These are phyloP conservation scores for Propithecus coquereli DNA, from an alignment of 2,113 vertebrate genomes.

Conservation along the genomic window DNA sequence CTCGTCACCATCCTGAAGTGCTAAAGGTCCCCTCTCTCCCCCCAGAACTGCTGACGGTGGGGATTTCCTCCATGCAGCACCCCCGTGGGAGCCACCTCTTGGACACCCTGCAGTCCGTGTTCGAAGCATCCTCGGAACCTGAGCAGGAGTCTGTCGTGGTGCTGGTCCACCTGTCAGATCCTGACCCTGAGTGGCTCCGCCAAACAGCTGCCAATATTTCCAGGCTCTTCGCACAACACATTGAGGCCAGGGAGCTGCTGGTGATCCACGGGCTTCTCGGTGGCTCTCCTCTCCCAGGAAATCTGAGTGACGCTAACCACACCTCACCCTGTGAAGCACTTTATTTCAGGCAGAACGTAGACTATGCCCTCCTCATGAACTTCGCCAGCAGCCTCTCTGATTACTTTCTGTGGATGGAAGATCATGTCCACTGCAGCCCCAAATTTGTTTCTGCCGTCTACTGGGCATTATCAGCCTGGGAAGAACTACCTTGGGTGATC, in stretches of 20 bases:
- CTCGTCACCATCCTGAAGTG: neutral
- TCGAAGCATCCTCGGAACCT: slow-evolving; percentile 81
- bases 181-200: slow-evolving; percentile 79
- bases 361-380: slow-evolving; percentile 87
- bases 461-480: slow-evolving; percentile 68
- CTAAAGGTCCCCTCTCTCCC: neutral
- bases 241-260: slow-evolving; percentile 83
- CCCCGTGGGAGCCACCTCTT: slow-evolving; percentile 81
- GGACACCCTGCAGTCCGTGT: slow-evolving; percentile 86
- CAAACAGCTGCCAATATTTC: slow-evolving; percentile 62
- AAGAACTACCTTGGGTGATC: slow-evolving; percentile 84
- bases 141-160: slow-evolving; percentile 88
- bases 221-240: slow-evolving; percentile 72
- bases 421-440: slow-evolving; percentile 80
- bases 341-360: slow-evolving; percentile 90
- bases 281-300: slow-evolving; percentile 80
- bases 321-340: slow-evolving; percentile 83
- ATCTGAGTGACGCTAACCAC: slow-evolving; percentile 82
- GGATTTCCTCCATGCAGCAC: slow-evolving; percentile 82
- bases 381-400: slow-evolving; percentile 84
- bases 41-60: slow-evolving; percentile 86
- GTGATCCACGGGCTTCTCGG: slow-evolving; percentile 80
- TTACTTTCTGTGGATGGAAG: slow-evolving; percentile 92
- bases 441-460: slow-evolving; percentile 84
- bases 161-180: slow-evolving; percentile 87